Conservation (phyloP, 1,140 invertebrate species). For the Aradophagus sp. region DNA sequence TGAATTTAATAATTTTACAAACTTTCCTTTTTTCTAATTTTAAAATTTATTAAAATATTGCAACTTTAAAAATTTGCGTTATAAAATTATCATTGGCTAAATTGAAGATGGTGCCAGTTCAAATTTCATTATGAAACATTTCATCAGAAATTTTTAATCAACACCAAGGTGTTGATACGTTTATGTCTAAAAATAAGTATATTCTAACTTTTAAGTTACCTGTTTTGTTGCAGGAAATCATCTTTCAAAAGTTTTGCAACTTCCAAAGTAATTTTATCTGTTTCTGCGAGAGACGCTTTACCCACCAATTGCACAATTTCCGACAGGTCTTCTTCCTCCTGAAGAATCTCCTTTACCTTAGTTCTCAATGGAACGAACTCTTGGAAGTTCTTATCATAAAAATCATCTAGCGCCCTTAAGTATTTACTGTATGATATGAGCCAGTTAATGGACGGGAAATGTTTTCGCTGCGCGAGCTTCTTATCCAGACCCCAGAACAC, state of each 20-base stretch:
- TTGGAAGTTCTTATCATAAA: constrained; percentile 99
- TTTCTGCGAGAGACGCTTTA: constrained; percentile 98
- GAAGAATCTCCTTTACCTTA: constrained; percentile 96
- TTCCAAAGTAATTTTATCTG: constrained; percentile 99
- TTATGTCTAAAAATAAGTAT: no score
- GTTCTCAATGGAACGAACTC: constrained; percentile 97
- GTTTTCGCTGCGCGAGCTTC: constrained; percentile 99
- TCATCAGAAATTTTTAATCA: no score
- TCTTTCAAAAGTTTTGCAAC: constrained; percentile 99
- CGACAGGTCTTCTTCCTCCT: constrained; percentile 99
- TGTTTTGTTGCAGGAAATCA: constrained; percentile 99
- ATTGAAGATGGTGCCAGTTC: no score
- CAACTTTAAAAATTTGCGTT: no score
- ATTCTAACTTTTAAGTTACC: no score
- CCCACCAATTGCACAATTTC: constrained; percentile 99
- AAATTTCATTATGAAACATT: no score
- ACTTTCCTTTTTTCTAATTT: no score
- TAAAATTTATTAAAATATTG: no score
- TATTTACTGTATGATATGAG: constrained; percentile 99
- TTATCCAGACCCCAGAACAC: constrained; percentile 99
- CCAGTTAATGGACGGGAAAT: constrained; percentile 99
- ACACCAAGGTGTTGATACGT: no score
- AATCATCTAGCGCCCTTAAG: constrained; percentile 97
- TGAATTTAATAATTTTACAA: no score
- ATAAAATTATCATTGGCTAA: no score